Evolutionary conservation across 2,888 invertebrate species (phyloP), one percentile per base, ranked within the genome.

Genomic region (Copidosoma aretas): DNA sequence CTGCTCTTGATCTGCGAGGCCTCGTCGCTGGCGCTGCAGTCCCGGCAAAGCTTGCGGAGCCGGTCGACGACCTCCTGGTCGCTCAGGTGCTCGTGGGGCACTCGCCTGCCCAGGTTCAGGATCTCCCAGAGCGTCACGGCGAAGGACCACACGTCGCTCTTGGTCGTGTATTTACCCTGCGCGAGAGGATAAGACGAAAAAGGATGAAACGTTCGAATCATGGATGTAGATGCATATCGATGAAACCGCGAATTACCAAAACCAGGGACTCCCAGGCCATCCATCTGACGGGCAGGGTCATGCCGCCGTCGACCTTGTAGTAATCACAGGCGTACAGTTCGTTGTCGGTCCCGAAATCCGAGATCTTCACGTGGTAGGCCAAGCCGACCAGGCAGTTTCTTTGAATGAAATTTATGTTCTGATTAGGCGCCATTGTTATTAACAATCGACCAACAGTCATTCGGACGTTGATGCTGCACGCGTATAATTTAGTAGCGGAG

Each of bases 141-240:
- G 83, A 94, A 95, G 17, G 94, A 90, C 95, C 95, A 96, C 1
- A 94, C 93, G 83, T 96, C 95, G 79, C 92, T 93, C 84, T 93
- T 93, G 69, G 93, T 93, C 64, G 95, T 93, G 84, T 95, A 95
- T 78, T 91, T 91, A 22, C 92, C 93, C 90, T 91, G 84, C 8
- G 32, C 32, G 32, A 32, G 32, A n/a, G n/a, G n/a, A n/a, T n/a
- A n/a, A n/a, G n/a, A n/a, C n/a, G 32, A 3, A 32, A 32, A 32
- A 32, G 8, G 8, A 32, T 32, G 8, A 32, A 5, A 32, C 8
- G 32, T 32, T n/a, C n/a, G n/a, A n/a, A n/a, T n/a, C n/a, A n/a
- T n/a, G n/a, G 32, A 32, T 32, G 32, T 32, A 32, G 4, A 32
- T 32, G 32, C 8, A 8, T 32, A 8, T 32, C 32, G 32, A 32